Evolutionary conservation across 2,113 vertebrate species (phyloP), one percentile per base, ranked within the genome.

Genomic region (Oreamnos americanus): DNA sequence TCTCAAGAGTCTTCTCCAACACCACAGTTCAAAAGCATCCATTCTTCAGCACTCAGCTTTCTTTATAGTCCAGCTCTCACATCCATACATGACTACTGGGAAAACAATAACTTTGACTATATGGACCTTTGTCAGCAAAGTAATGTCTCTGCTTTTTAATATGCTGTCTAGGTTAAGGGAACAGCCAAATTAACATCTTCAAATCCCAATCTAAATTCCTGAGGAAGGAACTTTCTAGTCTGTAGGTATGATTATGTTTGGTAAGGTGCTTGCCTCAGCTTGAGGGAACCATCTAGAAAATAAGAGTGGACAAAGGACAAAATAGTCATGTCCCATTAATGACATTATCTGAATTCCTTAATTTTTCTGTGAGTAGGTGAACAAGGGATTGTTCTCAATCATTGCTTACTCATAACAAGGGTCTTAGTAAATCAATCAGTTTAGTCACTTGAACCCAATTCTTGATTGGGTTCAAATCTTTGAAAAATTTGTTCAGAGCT

Each of bases 321-420:
- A 57, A 43, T 58, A 47, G 8, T 26, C 33, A 17, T 43, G 33
- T 30, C 10, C 58, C 4, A 36, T 76, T 76, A 62, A 60, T 88
- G 87, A 85, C 33, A 64, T 33, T n/a, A 83, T 84, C 84, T 91
- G 58, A 89, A 64, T 94, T 82, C 36, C 4, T 55, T 93, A 85
- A 53, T 86, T 94, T 85, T 86, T 3, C 53, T 57, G 17, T 76
- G 23, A 74, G 5, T 84, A 57, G 57, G 23, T 21, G 36, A 36
- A 87, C 55, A 21, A 74, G 19, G 33, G 4, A 57, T 83, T 51
- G 2, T 93, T 90, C 30, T 88, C 67, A 53, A 2, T 58, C 21
- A 5, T 36, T 79, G 11, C 49, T 91, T 78, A 30, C 4, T 51
- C 1, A 39, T 7, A 55, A 84, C 25, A 87, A 90, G 26, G 88